phyloP scores from a whole-genome alignment of 1,140 invertebrate genomes.

The Leptopilina clavipes region DNA sequence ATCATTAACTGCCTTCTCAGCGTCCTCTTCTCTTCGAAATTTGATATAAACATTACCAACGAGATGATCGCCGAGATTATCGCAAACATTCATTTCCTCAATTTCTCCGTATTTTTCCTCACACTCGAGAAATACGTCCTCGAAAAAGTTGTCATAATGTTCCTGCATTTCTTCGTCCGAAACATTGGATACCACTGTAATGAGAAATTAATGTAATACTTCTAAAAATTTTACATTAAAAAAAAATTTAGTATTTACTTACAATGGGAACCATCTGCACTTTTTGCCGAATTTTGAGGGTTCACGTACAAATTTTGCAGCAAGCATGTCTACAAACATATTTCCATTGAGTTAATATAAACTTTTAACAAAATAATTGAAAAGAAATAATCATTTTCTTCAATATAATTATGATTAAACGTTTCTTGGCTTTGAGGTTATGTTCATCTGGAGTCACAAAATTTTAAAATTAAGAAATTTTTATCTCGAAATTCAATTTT shows the following conservation, averaged over 20 bases:
- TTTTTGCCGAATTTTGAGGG: constrained; percentile 97
- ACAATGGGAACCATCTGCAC: constrained; percentile 93
- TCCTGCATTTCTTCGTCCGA: constrained; percentile 99
- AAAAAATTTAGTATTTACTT: constrained; percentile 70
- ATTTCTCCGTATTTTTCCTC: constrained; percentile 99
- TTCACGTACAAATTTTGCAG: constrained; percentile 99
- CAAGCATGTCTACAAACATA: constrained; percentile 88
- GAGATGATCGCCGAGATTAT: constrained; percentile 98
- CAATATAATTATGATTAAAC: too few relatives aligned
- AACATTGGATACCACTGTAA: constrained; percentile 89
- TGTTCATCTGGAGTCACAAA: background rate
- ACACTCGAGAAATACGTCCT: constrained; percentile 98
- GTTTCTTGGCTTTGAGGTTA: background rate
- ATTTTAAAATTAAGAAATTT: too few relatives aligned
- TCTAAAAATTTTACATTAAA: background rate
- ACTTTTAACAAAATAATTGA: background rate
- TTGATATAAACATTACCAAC: constrained; percentile 99
- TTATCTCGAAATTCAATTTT: too few relatives aligned
- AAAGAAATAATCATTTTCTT: too few relatives aligned
- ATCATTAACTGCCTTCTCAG: constrained; percentile 96
- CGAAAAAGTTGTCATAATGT: constrained; percentile 99
- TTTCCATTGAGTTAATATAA: background rate
- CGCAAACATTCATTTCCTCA: constrained; percentile 99
- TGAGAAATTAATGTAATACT: constrained; percentile 25
- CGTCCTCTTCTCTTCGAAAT: constrained; percentile 98